Base-by-base conservation (phyloP, 1,140 invertebrate species). In the Drosophila truncata region DNA sequence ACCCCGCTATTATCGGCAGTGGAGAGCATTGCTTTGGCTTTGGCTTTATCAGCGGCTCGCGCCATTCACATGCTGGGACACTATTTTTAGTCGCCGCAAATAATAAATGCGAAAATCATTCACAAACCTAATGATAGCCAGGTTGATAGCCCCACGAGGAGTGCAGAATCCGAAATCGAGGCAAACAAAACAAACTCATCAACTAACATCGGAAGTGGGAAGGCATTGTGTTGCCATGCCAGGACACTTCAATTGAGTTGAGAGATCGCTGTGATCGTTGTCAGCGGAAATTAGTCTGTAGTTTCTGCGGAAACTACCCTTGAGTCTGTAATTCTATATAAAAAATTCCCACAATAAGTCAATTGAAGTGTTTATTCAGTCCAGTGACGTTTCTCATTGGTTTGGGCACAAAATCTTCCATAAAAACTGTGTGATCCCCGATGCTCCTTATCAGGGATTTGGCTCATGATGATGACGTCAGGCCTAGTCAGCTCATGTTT, bases 1-100 rank as follows among this genome's bases (percentile, higher is more conserved):
- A 86, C 64, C 82, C 50, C 60, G 47, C 57, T 41, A 67, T 71
- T 74, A 61, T 65, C 72, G 47, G 20, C 18, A 4, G 5, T 37
- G 25, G 18, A 70, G 46, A 70, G 37, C 33, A 47, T 31, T 31
- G 27, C 54, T 13, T 33, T 33, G 23, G 33, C 44, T 33, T 50
- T 61, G 20, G 13, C 46, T 59, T 76, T 86, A 86, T 86, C 82
- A 82, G 39, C 37, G 74, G 75, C 82, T 86, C 82, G 82, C 82
- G 82, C 82, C 82, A 86, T 64, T 82, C 82, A 86, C 69, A 86
- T 85, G 82, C 69, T 49, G 44, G 0, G 41, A 20, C 54, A 80
- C 78, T 85, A 81, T 85, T 85, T 85, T 85, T 78, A 82, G 71
- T 44, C 33, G 25, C 2, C 18, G 39, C 47, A 63, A 52, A 55